Base-by-base conservation (phyloP, 2,113 vertebrate species). In the Stictonetta naevosa region DNA sequence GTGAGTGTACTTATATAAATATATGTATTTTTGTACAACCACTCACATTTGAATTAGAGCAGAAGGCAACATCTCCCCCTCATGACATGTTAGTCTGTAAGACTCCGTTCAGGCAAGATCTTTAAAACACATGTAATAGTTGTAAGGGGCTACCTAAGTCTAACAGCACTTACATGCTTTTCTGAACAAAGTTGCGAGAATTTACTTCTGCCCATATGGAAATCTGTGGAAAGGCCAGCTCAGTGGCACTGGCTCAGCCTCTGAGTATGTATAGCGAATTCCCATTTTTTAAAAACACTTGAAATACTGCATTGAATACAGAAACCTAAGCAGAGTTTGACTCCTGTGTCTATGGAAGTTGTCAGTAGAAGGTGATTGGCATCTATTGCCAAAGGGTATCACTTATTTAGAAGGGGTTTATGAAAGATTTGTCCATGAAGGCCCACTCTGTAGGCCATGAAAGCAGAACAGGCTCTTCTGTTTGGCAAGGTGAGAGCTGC, bases 11-110 rank as follows among this genome's bases (percentile, higher is more conserved):
- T 94, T 74, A 78, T 90, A 95, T 73, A 59, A 86, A 92, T 60
- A 46, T 6, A 85, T 76, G 55, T 83, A 80, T 77, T 95, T 92
- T 81, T 92, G 83, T 92, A 93, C 93, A 90, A 53, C 29, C 55
- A 60, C 82, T 98, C 95, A 88, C 90, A 93, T 3, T 46, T 91
- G 93, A 96, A 95, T 93, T 86, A 92, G 76, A 89, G 77, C 93
- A 84, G 46, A 95, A 83, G 86, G 64, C 40, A 95, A 60, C 69
- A 71, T 84, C 66, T 95, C 83, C 93, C 62, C 42, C 19, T 42
- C 78, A 73, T 3, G 56, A 76, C 48, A 92, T 79, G 83, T 76
- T 80, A 69, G 77, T 79, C 63, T 92, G 63, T 58, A 96, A 96
- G 72, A 75, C 6, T 3, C 46, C 3, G 0, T 55, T 62, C 50